Conservation (phyloP, 2,888 invertebrate species). For the Acleris cristana region DNA sequence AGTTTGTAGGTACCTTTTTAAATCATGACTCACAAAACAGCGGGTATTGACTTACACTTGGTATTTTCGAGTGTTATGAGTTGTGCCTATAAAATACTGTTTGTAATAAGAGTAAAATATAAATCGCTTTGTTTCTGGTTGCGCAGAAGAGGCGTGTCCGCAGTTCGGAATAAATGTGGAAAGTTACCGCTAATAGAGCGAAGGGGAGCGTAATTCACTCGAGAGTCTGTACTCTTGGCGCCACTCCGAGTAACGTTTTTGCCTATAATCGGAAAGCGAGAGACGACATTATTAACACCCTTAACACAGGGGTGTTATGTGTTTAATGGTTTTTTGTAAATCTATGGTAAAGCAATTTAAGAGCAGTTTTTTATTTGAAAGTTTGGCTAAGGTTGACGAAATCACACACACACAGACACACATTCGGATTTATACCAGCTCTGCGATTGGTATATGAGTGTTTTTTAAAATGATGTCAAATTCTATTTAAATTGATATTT, state of each 20-base stretch:
- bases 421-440: no score
- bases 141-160: constrained; percentile 14
- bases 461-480: no score
- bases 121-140: constrained; percentile 30
- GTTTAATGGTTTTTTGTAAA: no score
- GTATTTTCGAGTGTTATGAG: neutral
- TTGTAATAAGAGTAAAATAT: constrained; percentile 16
- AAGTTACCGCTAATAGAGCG: constrained; percentile 34
- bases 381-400: no score
- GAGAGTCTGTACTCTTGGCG: constrained; percentile 27
- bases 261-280: constrained; percentile 14
- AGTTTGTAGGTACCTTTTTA: neutral
- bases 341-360: no score
- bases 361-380: no score
- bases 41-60: no score
- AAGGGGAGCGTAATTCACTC: constrained; percentile 20
- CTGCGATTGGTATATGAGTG: no score
- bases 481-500: no score
- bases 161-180: constrained; percentile 31
- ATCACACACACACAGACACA: no score
- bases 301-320: no score
- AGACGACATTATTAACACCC: no score
- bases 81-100: neutral
- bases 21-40: neutral
- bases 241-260: constrained; percentile 26